Percentiles rank a stretch among this genome's conserved stretches.
Evolutionary conservation across 2,888 invertebrate species (phyloP).

Genomic region (Hedya salicella): DNA sequence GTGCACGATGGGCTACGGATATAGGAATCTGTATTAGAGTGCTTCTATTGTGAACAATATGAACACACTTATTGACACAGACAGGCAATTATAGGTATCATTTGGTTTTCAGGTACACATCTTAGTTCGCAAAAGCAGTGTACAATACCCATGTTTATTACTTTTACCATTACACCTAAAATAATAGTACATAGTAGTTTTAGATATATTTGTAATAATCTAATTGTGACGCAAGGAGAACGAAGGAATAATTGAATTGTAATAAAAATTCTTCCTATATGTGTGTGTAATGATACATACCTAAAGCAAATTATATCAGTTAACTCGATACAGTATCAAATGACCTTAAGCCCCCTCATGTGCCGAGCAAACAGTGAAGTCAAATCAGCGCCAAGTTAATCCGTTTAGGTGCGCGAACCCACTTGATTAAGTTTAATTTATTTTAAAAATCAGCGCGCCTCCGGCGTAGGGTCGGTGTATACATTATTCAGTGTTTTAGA

Average conservation of each 20-base stretch:
- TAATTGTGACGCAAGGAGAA: too few species aligned
- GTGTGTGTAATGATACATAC: not conserved
- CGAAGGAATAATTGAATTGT: not conserved
- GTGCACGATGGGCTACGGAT: not conserved
- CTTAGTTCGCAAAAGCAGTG: too few species aligned
- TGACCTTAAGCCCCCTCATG: constrained; percentile 77
- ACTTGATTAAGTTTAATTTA: constrained; percentile 86
- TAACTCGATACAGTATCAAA: constrained; percentile 69
- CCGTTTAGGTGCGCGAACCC: constrained; percentile 85
- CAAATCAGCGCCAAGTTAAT: constrained; percentile 84
- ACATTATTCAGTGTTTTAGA: constrained; percentile 86
- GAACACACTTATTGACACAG: too few species aligned
- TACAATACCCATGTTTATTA: too few species aligned
- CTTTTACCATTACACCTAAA: too few species aligned
- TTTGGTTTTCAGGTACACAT: too few species aligned
- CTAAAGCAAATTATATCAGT: constrained; percentile 57
- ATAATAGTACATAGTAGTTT: too few species aligned
- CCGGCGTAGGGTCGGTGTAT: constrained; percentile 77
- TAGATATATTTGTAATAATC: too few species aligned
- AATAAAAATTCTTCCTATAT: not conserved
- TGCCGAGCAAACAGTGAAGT: constrained; percentile 79
- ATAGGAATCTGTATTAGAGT: too few species aligned
- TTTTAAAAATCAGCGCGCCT: constrained; percentile 82
- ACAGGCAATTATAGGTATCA: too few species aligned
- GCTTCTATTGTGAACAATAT: too few species aligned